Base-by-base conservation (phyloP, 2,797 vertebrate species). In the Dendrocincla fuliginosa region DNA sequence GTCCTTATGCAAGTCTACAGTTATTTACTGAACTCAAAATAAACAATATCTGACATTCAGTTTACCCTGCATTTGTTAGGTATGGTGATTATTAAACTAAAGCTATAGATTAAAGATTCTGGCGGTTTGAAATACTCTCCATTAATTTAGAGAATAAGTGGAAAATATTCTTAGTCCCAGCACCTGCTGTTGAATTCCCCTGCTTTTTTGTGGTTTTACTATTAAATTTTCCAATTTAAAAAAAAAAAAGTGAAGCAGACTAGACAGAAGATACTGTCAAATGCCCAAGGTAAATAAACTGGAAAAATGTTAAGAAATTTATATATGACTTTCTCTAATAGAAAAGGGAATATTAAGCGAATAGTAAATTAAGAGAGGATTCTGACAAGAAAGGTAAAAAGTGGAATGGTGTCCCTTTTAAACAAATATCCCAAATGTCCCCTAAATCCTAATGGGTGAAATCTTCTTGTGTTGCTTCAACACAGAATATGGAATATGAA, bases 111-210 rank as follows among this genome's bases (percentile, higher is more conserved):
- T 67, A 68, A 90, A 89, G 60, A 42, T 14, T 42, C 47, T 28
- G 13, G 7, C 22, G 41, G 32, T 57, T 88, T 95, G 53, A 93
- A 91, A 86, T 89, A 75, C 16, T 46, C 49, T 77, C 44, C 3
- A 35, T 42, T 78, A 75, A 57, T 69, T 90, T 69, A 46, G 89
- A 92, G 42, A 87, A 68, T 7, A 18, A 46, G 10, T 84, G 73
- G 89, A 88, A 96, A 95, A 92, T 91, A 69, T 41, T 94, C 52
- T 86, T 63, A 82, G 19, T 64, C 65, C 4, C 52, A 88, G 67
- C 89, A 94, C 89, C 87, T 97, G 79, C 79, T 91, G 25, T 80
- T 93, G 73, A 93, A 92, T 91, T 87, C 35, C n/a, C 22, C 23
- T 52, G 8, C 44, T 96, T 78, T 94, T 87, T 80, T 94, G 83